Percentiles rank a stretch among this genome's conserved stretches.
These are phyloP conservation scores for Autographa pulchrina DNA, from an alignment of 2,888 invertebrate species.

Conservation along the genomic window DNA sequence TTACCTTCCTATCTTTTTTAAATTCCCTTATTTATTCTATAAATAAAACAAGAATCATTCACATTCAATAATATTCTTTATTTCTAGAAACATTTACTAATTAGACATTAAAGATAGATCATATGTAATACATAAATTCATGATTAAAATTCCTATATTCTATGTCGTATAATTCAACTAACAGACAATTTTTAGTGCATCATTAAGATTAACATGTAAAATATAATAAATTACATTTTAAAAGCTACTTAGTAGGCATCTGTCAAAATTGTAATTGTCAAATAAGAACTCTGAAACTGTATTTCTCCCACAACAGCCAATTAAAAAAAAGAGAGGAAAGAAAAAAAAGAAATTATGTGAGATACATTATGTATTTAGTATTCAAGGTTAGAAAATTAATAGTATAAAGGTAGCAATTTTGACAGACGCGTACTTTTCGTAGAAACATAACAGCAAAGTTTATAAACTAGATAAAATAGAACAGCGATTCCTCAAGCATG, in stretches of 20 bases:
- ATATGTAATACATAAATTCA: slow-evolving; percentile 1
- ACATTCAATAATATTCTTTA: slow-evolving; percentile 28
- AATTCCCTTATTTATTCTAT: neutral
- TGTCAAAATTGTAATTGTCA: neutral
- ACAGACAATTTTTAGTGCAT: slow-evolving; percentile 5
- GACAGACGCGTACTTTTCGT: slow-evolving; percentile 3
- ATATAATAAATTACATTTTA: neutral
- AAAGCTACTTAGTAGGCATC: neutral
- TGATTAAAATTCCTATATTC: neutral
- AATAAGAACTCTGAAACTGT: neutral
- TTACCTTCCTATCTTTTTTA: too few species aligned
- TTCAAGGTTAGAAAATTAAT: neutral
- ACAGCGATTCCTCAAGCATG: neutral
- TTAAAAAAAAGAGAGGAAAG: neutral
- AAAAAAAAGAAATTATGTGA: neutral
- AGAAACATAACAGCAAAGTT: neutral
- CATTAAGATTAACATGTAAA: neutral
- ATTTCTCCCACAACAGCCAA: neutral
- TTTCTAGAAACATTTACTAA: slow-evolving; percentile 19
- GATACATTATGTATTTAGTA: neutral
- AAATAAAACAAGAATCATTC: slow-evolving; percentile 21
- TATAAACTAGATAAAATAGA: neutral
- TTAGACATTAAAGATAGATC: slow-evolving; percentile 23
- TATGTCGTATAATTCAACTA: slow-evolving; percentile 2
- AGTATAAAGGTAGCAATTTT: slow-evolving; percentile 9